Evolutionary conservation across 2,888 invertebrate genomes (phyloP), one percentile per base, ranked within the genome.

Genomic region (Coecobrya sp.): DNA sequence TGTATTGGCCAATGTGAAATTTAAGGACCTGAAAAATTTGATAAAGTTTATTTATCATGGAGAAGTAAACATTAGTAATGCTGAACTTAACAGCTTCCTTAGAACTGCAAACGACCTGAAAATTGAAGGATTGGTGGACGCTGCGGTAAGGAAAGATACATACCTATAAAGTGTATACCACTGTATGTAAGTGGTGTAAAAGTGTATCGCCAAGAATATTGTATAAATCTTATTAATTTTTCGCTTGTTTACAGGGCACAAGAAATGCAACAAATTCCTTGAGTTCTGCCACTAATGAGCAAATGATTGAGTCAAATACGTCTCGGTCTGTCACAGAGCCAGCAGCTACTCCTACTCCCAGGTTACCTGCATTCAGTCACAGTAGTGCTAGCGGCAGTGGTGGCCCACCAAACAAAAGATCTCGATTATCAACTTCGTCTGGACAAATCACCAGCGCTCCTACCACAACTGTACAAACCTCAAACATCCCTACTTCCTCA

Each of bases 21-120:
- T 94, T 68, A 89, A 84, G 73, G 95, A 95, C 76, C 87, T 95
- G 49, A 92, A 94, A 59, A 93, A 93, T 30, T 73, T 95, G 0
- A 59, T 95, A 2, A 86, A 81, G 10, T 95, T 94, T 79, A 90
- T 94, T 7, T 95, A 95, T 79, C 90, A 94, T 73, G 95, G 95
- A 11, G 89, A 94, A 90, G 94, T 94, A 0, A 93, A 94, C n/a
- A 92, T 95, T 0, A 30, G 59, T 13, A 93, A 94, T 73, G 49
- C 88, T 0, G 94, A 94, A 13, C 89, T 95, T 0, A 86, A 82
- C 11, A 91, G 86, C 22, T 95, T 95, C 45, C 82, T 95, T 11
- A 36, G 93, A 65, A 93, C 94, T 22, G 95, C 93, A 1, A 93
- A 94, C 45, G 62, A 94, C 7, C 81, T 95, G 3, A 93, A 95